Base-by-base conservation (phyloP, 1,140 invertebrate species). In the Rhopalosiphum padi region DNA sequence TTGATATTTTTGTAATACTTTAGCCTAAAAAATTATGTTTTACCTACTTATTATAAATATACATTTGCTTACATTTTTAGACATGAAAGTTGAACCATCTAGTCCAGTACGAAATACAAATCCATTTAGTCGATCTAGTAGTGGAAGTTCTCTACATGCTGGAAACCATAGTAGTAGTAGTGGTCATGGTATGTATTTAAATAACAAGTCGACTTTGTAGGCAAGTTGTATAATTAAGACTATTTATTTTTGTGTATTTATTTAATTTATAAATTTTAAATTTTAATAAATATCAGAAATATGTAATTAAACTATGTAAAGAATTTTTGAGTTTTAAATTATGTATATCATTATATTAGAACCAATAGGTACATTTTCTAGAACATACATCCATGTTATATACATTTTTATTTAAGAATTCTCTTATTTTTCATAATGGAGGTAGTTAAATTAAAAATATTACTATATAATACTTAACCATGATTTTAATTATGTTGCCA, bases 71-170 rank as follows among this genome's bases (percentile, higher is more conserved):
- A 53, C 15, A 91, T 37, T 89, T 86, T 48, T 82, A 94, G 96
- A 96, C 94, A 96, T 96, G 95, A 97, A 97, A 95, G 93, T 96
- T 91, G 97, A 97, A 94, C 96, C 96, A 86, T 96, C 96, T 11
- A 97, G 97, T 95, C 97, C 97, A 77, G 96, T 96, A 23, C 96
- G 97, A 85, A 95, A 95, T 91, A 96, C 96, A 94, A 96, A 97
- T 89, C 98, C 98, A 95, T 97, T 97, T 92, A 96, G 98, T 68
- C 97, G 97, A 95, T 97, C 97, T 94, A 98, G 97, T 95, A 97
- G 97, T 94, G 97, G 97, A 51, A 98, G 98, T 91, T 96, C 98
- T 82, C 97, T 98, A 95, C 97, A 98, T 95, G 98, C 97, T 97
- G 95, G 90, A 83, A 94, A 94, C 68, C 93, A 94, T 91, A 94